A percentile compares a stretch with the other conserved stretches of the same genome.
Evolutionary conservation across 2,888 invertebrate genomes (phyloP).

Genomic region (Macroteleia sp.): DNA sequence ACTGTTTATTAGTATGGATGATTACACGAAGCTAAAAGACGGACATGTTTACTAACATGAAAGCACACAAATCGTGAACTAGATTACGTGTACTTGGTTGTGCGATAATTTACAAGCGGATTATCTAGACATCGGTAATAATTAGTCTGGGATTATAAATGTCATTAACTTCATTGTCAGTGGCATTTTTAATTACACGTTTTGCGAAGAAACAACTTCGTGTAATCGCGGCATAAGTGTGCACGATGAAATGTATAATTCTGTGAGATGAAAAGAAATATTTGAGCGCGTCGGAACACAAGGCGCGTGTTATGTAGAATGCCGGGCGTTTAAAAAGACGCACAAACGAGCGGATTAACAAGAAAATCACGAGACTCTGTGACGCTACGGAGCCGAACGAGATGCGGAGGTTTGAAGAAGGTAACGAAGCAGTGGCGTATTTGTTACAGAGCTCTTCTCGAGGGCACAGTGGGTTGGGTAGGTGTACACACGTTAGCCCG

Average conservation of each 20-base stretch:
- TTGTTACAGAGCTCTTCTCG: slow-evolving; percentile 46
- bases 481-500: slow-evolving; percentile 78
- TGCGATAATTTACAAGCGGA: slow-evolving; percentile 31
- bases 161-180: slow-evolving; percentile 36
- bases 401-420: slow-evolving; percentile 51
- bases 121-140: slow-evolving; percentile 35
- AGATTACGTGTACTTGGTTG: no score
- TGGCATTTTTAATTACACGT: slow-evolving; percentile 43
- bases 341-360: slow-evolving; percentile 45
- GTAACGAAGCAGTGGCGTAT: slow-evolving; percentile 58
- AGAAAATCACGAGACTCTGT: slow-evolving; percentile 49
- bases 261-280: slow-evolving; percentile 34
- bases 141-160: slow-evolving; percentile 52
- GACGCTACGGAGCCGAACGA: slow-evolving; percentile 27
- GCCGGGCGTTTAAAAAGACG: slow-evolving; percentile 39
- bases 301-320: neutral
- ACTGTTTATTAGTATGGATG: no score
- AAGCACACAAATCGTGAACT: no score
- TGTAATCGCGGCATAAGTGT: slow-evolving; percentile 35
- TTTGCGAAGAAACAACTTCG: slow-evolving; percentile 30
- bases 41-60: no score
- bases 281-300: slow-evolving; percentile 22
- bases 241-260: slow-evolving; percentile 38
- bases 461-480: slow-evolving; percentile 37
- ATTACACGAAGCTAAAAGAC: no score